These are phyloP conservation scores for Melanogrammus aeglefinus DNA, from an alignment of 2,797 vertebrate genomes.

Conservation along the genomic window DNA sequence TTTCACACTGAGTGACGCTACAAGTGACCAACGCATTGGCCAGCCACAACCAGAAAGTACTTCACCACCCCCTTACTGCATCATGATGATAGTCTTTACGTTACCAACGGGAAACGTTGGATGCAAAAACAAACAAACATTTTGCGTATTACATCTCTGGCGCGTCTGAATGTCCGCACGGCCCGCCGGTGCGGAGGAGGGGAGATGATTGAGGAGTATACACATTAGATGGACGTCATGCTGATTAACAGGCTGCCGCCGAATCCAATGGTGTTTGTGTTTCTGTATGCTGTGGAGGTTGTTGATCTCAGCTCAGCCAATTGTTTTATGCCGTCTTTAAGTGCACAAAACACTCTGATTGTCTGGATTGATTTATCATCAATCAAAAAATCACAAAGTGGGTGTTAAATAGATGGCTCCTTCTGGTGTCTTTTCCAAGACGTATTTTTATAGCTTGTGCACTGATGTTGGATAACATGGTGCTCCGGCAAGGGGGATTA, in stretches of 20 bases:
- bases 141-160: not conserved
- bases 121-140: too few species aligned
- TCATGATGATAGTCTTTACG: not conserved
- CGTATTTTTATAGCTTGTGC: not conserved
- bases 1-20: too few species aligned
- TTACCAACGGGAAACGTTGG: not conserved
- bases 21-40: too few species aligned
- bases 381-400: not conserved
- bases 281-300: too few species aligned
- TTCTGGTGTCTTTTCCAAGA: not conserved
- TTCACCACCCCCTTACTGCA: not conserved
- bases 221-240: not conserved
- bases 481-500: not conserved
- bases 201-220: not conserved
- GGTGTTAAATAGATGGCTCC: not conserved
- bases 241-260: not conserved
- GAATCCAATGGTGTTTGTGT: not conserved
- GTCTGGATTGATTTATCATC: not conserved
- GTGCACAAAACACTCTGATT: not conserved
- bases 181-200: too few species aligned
- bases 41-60: too few species aligned
- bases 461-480: not conserved
- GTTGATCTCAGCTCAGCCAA: too few species aligned
- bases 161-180: not conserved
- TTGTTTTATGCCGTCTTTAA: not conserved